Evolutionary conservation across 2,888 invertebrate genomes (phyloP), one percentile per base, ranked within the genome.

Genomic region (Aspidiotus destructor): DNA sequence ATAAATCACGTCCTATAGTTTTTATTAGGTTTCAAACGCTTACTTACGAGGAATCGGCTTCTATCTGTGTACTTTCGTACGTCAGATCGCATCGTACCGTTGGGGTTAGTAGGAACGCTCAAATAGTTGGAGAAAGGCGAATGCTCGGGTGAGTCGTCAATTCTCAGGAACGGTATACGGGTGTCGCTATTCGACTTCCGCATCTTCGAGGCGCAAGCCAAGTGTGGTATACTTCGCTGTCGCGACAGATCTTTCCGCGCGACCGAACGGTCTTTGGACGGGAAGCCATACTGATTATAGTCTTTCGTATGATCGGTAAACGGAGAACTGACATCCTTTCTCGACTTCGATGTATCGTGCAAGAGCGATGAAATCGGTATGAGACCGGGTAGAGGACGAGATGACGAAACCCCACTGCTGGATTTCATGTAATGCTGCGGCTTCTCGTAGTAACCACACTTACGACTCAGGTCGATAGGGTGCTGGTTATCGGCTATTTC

Each of bases 401-500:
- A 65, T 42, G 65, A 55, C 57, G 65, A 41, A 17, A 65, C 52
- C 11, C 11, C 48, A 48, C 11, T 58, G 17, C 28, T 10, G 10
- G 57, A 57, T 17, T 57, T 65, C 15, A 44, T 44, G 44, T 55
- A 65, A 44, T 42, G 57, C 65, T 41, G 41, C 41, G 57, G 42
- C 54, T 53, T 16, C 42, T 65, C 57, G 65, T 65, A 65, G 57
- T 57, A 65, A 28, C 42, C 55, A 44, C 65, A 65, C 44, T 65
- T 65, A 16, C 55, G 65, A 44, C 65, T 65, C 57, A 65, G 57
- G 44, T 65, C 65, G 40, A 65, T 65, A 2, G 65, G 65, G 44
- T 65, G 65, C 65, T 65, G 65, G 57, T 65, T 65, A 57, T 65
- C 65, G 15, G 65, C 65, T 57, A 65, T 57, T 65, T 65, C 65